These are phyloP conservation scores for Panagrolaimus sp. DNA, from an alignment of 1,140 invertebrate species.

Conservation along the genomic window DNA sequence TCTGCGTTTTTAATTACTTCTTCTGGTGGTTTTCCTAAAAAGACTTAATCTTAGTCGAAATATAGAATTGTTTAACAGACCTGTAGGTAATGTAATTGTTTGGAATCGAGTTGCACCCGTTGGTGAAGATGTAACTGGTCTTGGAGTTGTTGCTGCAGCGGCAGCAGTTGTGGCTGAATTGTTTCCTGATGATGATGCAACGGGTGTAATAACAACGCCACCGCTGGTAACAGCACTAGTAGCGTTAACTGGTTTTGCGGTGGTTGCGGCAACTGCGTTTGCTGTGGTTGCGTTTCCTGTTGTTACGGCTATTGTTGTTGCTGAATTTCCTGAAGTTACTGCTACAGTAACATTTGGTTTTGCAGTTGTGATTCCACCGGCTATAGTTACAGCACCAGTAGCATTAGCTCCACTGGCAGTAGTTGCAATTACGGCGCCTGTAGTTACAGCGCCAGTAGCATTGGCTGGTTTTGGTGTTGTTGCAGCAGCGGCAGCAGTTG, in stretches of 20 bases:
- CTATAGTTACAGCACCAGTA: not conserved
- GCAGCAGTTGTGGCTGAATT: not conserved
- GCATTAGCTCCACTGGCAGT: not conserved
- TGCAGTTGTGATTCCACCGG: not conserved
- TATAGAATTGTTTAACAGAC: too few species aligned
- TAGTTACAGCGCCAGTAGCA: not conserved
- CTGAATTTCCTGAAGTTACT: not conserved
- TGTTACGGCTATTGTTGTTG: not conserved
- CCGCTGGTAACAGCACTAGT: not conserved
- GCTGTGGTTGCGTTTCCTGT: not conserved
- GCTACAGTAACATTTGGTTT: too few species aligned
- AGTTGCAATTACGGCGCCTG: not conserved
- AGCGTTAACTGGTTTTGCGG: not conserved
- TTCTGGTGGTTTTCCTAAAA: too few species aligned
- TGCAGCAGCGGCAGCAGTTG: not conserved
- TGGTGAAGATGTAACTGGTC: too few species aligned
- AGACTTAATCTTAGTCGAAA: too few species aligned
- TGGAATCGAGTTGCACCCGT: too few species aligned
- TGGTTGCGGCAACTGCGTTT: not conserved
- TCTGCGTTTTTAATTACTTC: too few species aligned
- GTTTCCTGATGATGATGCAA: not conserved
- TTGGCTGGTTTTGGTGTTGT: not conserved
- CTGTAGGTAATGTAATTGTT: too few species aligned
- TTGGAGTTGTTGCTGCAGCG: not conserved
- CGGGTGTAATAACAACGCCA: too few species aligned